Evolutionary conservation across 2,888 invertebrate genomes (phyloP), one percentile per base, ranked within the genome.

Genomic region (Meandrusa payeni): DNA sequence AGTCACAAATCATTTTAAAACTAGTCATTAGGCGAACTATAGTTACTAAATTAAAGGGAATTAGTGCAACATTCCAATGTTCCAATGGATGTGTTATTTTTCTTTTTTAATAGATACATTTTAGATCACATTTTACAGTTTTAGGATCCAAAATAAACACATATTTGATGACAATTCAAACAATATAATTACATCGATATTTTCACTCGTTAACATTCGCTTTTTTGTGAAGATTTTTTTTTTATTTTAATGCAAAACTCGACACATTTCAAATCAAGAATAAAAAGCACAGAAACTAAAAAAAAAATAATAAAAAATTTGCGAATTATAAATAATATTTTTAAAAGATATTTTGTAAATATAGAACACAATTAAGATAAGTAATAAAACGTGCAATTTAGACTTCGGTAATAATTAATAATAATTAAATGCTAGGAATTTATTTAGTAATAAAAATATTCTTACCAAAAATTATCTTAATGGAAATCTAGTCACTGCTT

Each of bases 311-410:
- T 59, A 63, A 66, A 67, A 72, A 59, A 57, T 61, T 76, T 70
- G 76, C 74, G 67, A 70, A 69, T 68, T 75, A 77, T 74, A 74
- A 78, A 78, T 77, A 74, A 77, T 83, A 81, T 81, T 80, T 80
- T 78, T 73, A 81, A 86, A 81, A 69, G 59, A 76, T 76, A 81
- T 81, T 78, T 76, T 86, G 86, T 86, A 85, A 75, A 86, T 85
- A 85, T 85, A 83, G 76, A 51, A 53, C 66, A 66, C 39, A 60
- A 59, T 51, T 55, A 66, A 68, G 64, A 51, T 54, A 59, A 63
- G 32, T 28, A 34, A 39, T 52, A 59, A 62, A 78, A 82, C 61
- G 85, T 86, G 86, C 85, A 86, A 86, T 86, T 69, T 86, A 83
- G 80, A 72, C 59, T 55, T 82, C 69, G 67, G 55, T 80, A 71